Base-by-base conservation (phyloP, 1,140 invertebrate species). In the Scaptodrosophila lebanonensis region DNA sequence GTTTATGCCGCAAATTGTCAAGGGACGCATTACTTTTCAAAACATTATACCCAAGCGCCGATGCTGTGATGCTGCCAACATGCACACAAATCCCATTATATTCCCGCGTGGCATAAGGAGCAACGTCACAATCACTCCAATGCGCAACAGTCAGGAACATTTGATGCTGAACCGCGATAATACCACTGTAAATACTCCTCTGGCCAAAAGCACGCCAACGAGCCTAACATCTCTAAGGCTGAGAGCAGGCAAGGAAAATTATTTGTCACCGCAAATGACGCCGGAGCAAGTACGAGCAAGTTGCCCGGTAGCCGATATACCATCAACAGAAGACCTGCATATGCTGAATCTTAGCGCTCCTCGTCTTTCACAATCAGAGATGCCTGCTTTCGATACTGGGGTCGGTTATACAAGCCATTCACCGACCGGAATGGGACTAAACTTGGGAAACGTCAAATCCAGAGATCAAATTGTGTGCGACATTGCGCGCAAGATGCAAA, bases 1-100 rank as follows among this genome's bases (percentile, higher is more conserved):
- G 4, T 85, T 85, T 17, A 51, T 82, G 45, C 83, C 83, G 1
- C 63, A 69, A 8, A 85, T 85, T 17, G 40, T 82, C 4, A 66
- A 69, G 1, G 71, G 70, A 7, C 45, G 73, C 0, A 83, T 85
- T 8, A 66, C 53, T 18, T 59, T 85, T 1, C 69, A 70, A 18
- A 85, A 85, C 30, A 68, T 85, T 1, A 70, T 85, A 17, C 70
- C 70, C 0, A 64, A 62, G 17, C 54, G 79, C 0, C 45, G 73
- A 0, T 85, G 83, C 36, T 85, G 83, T 17, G 16, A 42, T 50
- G 62, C 57, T 2, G 52, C 52, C 25, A 60, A 51, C 17, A 8
- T 40, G 7, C 12, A 42, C 2, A 43, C 48, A 1, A 16, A 42
- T 11, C 30, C 47, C 2, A 18, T 62, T 6, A 20, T 49, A 5